Base-by-base conservation (phyloP, 2,113 vertebrate species). In the Phylloscopus trochiloides region DNA sequence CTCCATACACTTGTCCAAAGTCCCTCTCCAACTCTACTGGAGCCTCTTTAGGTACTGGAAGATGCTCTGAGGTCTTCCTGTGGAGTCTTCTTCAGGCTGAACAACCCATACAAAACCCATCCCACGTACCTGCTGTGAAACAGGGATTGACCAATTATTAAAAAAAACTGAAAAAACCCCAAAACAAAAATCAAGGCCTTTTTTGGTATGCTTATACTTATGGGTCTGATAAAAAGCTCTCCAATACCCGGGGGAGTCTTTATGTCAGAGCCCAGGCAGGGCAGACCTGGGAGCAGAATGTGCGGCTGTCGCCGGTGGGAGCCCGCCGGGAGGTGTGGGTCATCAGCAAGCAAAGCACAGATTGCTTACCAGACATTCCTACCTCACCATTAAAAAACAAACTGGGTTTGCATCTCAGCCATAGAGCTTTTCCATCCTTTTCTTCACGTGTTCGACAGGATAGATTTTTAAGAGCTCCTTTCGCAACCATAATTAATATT, bases 201-300 rank as follows among this genome's bases (percentile, higher is more conserved):
- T 71, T 57, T 68, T 26, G 5, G 4, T 18, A 3, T n/a, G 3
- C 10, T 22, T 2, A 17, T 51, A 54, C 29, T 74, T 55, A 26
- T 0, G 0, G 17, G 9, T 63, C 31, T 73, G 74, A 43, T 52
- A 19, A 45, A 82, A 68, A 90, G 66, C 47, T 29, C 52, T 59
- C 24, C 73, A 77, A 3, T 3, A 4, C 18, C 29, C 13, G 1
- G n/a, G 32, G 51, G 26, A 58, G 42, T 7, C 10, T 79, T 10
- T 57, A 0, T 4, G 4, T 55, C 40, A 50, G 52, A 72, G 66
- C 40, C 29, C 4, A 1, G 43, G 50, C 47, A 75, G 94, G 90
- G 87, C 92, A 88, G 65, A 80, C 9, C 85, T 93, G 93, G 34
- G 94, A 97, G 83, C 83, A 94, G 94, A 92, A 93, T 88, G 88